Evolutionary conservation across 2,888 invertebrate genomes (phyloP).

Genomic region (Caenorhabditis macrosperma): DNA sequence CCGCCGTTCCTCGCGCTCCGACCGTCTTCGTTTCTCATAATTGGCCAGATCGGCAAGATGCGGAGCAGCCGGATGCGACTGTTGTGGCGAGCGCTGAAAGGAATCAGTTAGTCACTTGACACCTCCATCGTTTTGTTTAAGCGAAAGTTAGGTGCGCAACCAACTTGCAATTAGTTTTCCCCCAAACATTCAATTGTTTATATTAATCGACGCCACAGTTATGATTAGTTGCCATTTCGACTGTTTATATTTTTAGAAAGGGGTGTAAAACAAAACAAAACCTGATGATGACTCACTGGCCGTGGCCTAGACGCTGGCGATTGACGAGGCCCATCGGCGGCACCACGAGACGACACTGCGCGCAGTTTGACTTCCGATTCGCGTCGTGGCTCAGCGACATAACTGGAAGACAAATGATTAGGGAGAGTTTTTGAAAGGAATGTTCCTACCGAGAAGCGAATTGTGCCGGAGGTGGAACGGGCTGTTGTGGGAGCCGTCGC

Average conservation of each 20-base stretch:
- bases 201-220: not conserved
- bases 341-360: conserved; percentile 62
- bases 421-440: not conserved
- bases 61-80: conserved; percentile 78
- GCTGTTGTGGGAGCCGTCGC: conserved; percentile 68
- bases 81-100: conserved; percentile 67
- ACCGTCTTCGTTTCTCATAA: conserved; percentile 64
- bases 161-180: not conserved
- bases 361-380: conserved; percentile 70
- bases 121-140: not conserved
- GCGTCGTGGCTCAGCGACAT: conserved; percentile 51
- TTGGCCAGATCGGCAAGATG: conserved; percentile 78
- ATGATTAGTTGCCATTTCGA: conserved; percentile 23
- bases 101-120: no score
- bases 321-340: conserved; percentile 57
- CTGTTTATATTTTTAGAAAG: conserved; percentile 27
- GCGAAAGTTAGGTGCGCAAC: not conserved
- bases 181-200: not conserved
- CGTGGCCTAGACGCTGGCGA: conserved; percentile 63
- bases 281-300: conserved; percentile 73
- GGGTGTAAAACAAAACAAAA: conserved; percentile 47
- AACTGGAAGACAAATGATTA: conserved; percentile 16
- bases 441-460: conserved; percentile 25
- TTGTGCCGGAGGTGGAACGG: conserved; percentile 50
- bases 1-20: conserved; percentile 62